Evolutionary conservation across 2,113 vertebrate genomes (phyloP).

Genomic region (Plecotus auritus): DNA sequence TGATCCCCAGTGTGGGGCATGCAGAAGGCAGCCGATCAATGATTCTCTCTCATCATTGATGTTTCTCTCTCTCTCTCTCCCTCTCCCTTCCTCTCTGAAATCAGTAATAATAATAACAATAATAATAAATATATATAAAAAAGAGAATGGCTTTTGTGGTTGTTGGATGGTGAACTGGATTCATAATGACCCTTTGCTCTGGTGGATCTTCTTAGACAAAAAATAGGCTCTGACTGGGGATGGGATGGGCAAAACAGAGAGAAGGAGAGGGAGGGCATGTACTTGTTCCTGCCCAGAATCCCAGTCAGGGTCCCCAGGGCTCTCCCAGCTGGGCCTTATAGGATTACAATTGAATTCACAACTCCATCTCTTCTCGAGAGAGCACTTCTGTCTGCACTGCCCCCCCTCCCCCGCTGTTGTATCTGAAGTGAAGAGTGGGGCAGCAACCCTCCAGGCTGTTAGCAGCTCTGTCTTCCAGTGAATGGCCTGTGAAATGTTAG

Average conservation of each 20-base stretch:
- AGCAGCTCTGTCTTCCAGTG: conserved; percentile 14
- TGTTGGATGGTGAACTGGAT: background rate
- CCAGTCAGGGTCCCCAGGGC: background rate
- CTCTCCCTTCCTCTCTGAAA: no score
- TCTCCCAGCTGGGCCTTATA: background rate
- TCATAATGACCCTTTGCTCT: background rate
- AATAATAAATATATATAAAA: no score
- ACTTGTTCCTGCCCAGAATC: background rate
- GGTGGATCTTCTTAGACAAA: background rate
- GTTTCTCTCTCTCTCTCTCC: no score
- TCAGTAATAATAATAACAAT: no score
- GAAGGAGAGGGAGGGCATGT: no score
- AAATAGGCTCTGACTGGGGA: background rate
- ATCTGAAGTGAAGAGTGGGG: background rate
- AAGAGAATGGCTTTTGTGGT: background rate
- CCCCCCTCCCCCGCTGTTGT: background rate
- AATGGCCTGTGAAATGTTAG: conserved; percentile 48
- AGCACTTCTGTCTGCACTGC: background rate
- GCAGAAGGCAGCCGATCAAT: no score
- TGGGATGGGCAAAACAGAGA: background rate
- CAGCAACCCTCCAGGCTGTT: background rate
- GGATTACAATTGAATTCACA: background rate
- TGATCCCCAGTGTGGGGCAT: no score
- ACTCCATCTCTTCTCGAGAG: background rate
- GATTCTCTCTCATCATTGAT: no score